Evolutionary conservation across 2,888 invertebrate genomes (phyloP).

Genomic region (Atherix ibis): DNA sequence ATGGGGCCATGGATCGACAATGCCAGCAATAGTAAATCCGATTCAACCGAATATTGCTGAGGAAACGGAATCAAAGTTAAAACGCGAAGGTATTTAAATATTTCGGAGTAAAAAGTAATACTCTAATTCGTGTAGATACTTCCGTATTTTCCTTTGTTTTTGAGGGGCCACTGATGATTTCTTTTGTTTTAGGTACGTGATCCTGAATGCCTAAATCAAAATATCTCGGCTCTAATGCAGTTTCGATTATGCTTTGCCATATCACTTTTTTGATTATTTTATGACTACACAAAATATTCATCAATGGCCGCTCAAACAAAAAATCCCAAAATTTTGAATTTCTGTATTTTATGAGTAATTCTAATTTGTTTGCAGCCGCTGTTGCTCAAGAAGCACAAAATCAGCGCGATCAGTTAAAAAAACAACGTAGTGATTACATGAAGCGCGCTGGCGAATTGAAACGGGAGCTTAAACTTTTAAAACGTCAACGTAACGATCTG

Average conservation of each 20-base stretch:
- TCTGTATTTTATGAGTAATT: too few species aligned
- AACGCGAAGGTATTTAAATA: conserved; percentile 32
- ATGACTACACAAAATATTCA: conserved; percentile 7
- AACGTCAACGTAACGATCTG: conserved; percentile 63
- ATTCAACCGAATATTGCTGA: conserved; percentile 11
- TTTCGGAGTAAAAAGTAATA: too few species aligned
- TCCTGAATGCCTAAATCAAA: too few species aligned
- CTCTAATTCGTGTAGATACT: neutral
- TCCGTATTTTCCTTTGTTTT: neutral
- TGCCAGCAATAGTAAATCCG: conserved; percentile 5
- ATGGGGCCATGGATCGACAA: conserved; percentile 2
- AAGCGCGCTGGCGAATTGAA: conserved; percentile 56
- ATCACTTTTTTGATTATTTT: conserved; percentile 12
- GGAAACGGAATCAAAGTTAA: conserved; percentile 15
- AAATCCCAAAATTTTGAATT: too few species aligned
- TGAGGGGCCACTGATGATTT: neutral
- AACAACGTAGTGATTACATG: conserved; percentile 68
- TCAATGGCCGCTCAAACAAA: too few species aligned
- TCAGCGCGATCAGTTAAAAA: conserved; percentile 62
- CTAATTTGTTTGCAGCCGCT: conserved; percentile 36
- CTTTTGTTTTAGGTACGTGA: too few species aligned
- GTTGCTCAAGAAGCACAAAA: conserved; percentile 69
- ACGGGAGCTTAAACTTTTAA: conserved; percentile 61
- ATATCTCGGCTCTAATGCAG: too few species aligned
- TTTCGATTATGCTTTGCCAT: conserved; percentile 12